Conservation (phyloP, 2,797 vertebrate species). For the Allochrocebus solatus region DNA sequence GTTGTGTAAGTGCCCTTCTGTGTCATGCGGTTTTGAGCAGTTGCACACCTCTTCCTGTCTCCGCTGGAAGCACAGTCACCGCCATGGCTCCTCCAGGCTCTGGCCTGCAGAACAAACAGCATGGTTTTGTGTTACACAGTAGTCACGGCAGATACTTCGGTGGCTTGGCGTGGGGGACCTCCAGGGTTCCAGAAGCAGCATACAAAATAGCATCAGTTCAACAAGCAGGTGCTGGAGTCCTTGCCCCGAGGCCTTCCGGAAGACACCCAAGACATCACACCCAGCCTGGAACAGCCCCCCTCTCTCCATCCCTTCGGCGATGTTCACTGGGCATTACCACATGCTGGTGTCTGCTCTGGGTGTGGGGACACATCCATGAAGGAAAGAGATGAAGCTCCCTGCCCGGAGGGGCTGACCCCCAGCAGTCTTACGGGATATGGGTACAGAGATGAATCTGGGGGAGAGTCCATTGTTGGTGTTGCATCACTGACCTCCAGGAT, state of each 20-base stretch:
- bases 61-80: background rate
- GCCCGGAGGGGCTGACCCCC: background rate
- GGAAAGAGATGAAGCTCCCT: too few species aligned
- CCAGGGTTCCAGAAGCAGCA: background rate
- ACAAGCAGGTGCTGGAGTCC: background rate
- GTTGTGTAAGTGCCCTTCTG: background rate
- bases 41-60: constrained; percentile 67
- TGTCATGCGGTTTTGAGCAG: constrained; percentile 37
- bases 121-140: fast-evolving
- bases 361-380: background rate
- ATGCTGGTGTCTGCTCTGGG: background rate
- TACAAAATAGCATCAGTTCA: too few species aligned
- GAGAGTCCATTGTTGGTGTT: fast-evolving
- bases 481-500: fast-evolving
- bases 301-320: fast-evolving
- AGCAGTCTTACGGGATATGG: fast-evolving
- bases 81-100: background rate
- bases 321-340: fast-evolving
- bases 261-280: fast-evolving
- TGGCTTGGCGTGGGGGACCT: background rate
- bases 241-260: fast-evolving
- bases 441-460: background rate
- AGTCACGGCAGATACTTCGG: background rate
- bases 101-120: too few species aligned
- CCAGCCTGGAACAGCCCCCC: fast-evolving